These are phyloP conservation scores for Epinephelus cyanopodus DNA, from an alignment of 2,113 vertebrate species.

Conservation along the genomic window DNA sequence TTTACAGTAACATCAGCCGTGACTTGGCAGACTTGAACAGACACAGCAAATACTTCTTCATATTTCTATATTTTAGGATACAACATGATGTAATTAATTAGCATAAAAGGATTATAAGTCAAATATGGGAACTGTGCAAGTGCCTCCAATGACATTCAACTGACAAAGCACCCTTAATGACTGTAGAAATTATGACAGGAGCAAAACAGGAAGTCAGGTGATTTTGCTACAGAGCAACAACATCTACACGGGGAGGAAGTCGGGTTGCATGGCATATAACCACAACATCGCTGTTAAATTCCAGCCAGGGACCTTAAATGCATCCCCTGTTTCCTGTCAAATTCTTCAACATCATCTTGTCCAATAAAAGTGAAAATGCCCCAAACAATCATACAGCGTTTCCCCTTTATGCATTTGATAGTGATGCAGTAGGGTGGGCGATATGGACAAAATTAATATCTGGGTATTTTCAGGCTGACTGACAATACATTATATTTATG, in stretches of 20 bases:
- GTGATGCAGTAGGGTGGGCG: too few species aligned
- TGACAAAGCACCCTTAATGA: not conserved
- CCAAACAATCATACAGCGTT: too few species aligned
- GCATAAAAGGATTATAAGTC: not conserved
- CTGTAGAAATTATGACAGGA: not conserved
- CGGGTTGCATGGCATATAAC: not conserved
- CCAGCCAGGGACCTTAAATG: not conserved
- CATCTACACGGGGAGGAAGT: not conserved
- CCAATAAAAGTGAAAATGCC: not conserved
- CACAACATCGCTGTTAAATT: not conserved
- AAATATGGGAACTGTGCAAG: not conserved
- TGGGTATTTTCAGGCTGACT: too few species aligned
- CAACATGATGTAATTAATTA: not conserved
- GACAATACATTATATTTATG: too few species aligned
- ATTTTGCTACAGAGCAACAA: not conserved
- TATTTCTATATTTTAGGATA: not conserved
- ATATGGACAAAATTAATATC: too few species aligned
- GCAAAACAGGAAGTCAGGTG: not conserved
- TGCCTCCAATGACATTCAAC: not conserved
- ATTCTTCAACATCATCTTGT: too few species aligned
- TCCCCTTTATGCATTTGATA: too few species aligned
- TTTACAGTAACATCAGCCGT: conserved; percentile 22
- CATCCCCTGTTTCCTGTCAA: too few species aligned
- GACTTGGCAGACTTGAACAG: not conserved
- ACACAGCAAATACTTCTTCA: not conserved